These are phyloP conservation scores for Stichodactyla mertensii DNA, from an alignment of 64 coral and sea anemone species.

Conservation along the genomic window DNA sequence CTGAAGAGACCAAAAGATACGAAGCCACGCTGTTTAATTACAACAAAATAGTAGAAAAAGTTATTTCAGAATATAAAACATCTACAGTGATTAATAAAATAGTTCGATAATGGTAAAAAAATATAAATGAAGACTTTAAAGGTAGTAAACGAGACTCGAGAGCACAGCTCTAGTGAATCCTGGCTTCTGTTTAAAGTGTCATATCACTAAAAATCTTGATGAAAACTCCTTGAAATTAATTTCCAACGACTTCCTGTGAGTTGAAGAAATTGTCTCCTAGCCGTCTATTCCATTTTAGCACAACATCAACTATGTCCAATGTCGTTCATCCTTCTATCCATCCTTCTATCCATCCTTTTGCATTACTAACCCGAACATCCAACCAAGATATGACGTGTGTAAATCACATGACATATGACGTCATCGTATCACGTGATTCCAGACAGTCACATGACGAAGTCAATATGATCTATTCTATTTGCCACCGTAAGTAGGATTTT, in stretches of 20 bases:
- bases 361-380: not conserved
- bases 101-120: not conserved
- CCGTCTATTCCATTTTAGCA: not conserved
- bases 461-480: not conserved
- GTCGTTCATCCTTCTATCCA: not conserved
- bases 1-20: too few species aligned
- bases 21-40: not conserved
- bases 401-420: not conserved
- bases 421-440: not conserved
- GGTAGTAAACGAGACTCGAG: too few species aligned
- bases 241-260: not conserved
- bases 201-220: not conserved
- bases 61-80: not conserved
- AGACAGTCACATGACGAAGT: not conserved
- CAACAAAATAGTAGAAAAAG: not conserved
- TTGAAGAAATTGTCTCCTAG: not conserved
- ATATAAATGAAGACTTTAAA: not conserved
- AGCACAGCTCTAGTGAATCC: too few species aligned
- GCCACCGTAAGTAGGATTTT: conserved; percentile 89
- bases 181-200: not conserved
- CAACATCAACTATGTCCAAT: not conserved
- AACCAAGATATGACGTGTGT: not conserved
- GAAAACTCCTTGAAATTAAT: not conserved
- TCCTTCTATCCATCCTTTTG: not conserved
- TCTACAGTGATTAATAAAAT: conserved; percentile 7